Base-by-base conservation (phyloP, 1,140 invertebrate genomes). In the Diuraphis noxia region DNA sequence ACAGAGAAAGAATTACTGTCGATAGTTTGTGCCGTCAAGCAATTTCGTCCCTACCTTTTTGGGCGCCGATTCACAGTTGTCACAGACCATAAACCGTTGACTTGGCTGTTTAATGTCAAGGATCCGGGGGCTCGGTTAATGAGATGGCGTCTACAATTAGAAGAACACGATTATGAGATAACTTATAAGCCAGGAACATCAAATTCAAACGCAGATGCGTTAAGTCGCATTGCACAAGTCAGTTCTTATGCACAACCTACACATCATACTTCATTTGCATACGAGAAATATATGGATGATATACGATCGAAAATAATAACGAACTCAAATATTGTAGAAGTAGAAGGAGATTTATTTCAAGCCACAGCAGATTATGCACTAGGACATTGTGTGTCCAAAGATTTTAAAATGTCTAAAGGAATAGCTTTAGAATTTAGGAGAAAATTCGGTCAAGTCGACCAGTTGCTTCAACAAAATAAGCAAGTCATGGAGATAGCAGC, bases 71-170 rank as follows among this genome's bases (percentile, higher is more conserved):
- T 95, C 1, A 91, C 94, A 19, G 95, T 94, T 1, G 95, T 94
- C 38, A 95, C 95, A 0, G 95, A 96, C 92, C 94, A 95, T 92
- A 93, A 93, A 92, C 94, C 94, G 0, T 92, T 95, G 34, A 93
- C 92, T 46, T 95, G 94, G 94, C 92, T 95, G 6, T 93, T 94
- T 43, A 94, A 93, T 23, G 92, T 94, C 0, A 95, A 95, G 92
- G 94, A 95, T 84, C 94, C 94, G 23, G 94, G 93, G 23, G 93
- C 94, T 49, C 92, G 94, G 92, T 92, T 95, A 43, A 93, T 94
- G 5, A 92, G 30, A 93, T 95, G 5, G 95, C 93, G 93, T 93
- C 93, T 25, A 92, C 49, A 72, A 87, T 77, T 93, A 21, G 92
- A 84, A 43, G 93, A 93, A 43, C 92, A 92, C 81, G 77, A 92